These are phyloP conservation scores for Columba guinea DNA, from an alignment of 2,797 vertebrate genomes.

Conservation along the genomic window DNA sequence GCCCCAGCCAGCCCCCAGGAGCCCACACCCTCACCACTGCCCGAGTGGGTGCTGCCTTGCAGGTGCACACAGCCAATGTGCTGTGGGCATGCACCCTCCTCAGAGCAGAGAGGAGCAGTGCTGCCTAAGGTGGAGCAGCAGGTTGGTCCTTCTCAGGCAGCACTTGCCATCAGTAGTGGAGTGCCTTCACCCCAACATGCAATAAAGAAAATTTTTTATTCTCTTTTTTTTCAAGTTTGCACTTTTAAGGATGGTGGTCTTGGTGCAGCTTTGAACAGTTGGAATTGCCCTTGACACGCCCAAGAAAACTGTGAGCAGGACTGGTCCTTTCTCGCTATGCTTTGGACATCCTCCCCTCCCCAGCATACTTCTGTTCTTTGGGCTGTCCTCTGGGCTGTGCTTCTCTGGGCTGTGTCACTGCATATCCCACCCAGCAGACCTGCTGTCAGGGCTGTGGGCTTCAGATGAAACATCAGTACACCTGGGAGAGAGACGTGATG, in stretches of 20 bases:
- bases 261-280: not conserved
- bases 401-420: not conserved
- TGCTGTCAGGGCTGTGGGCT: not conserved
- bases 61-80: fast-evolving
- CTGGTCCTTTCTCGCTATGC: not conserved
- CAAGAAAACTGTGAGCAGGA: not conserved
- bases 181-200: not conserved
- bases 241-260: not conserved
- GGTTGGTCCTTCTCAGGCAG: not conserved
- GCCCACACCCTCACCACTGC: not conserved
- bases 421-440: not conserved
- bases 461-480: not conserved
- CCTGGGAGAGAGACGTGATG: not conserved
- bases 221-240: not conserved
- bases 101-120: not conserved
- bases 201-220: not conserved
- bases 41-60: not conserved
- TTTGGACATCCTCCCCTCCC: not conserved
- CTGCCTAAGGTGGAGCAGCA: not conserved
- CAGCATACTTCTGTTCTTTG: not conserved
- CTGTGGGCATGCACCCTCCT: not conserved
- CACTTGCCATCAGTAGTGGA: not conserved
- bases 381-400: not conserved
- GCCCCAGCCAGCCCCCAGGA: not conserved
- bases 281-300: not conserved